Evolutionary conservation across 2,888 invertebrate genomes (phyloP), one percentile per base, ranked within the genome.

Genomic region (Eupithecia tripunctaria): DNA sequence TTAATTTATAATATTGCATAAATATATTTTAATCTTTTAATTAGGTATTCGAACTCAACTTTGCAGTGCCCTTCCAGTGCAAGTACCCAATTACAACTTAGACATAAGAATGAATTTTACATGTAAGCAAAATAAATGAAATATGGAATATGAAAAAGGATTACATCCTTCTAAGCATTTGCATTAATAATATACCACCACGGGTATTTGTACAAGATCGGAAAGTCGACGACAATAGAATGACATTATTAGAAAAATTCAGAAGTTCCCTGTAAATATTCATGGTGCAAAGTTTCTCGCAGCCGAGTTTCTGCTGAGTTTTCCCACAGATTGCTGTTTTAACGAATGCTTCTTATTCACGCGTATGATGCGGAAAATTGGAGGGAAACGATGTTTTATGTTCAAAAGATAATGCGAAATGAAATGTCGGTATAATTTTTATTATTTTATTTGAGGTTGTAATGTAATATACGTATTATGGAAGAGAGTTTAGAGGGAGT

Each of bases 261-360:
- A 8, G 18, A 60, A 29, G 60, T 47, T 41, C 10, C 29, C 29
- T 15, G 27, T 60, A 29, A 59, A 59, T 60, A 60, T 60, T 60
- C 60, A 60, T 60, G 29, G 29, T 10, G 60, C 2, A 60, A 60
- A 60, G 60, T 60, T 60, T 60, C 18, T 36, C 14, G 14, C 27
- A 18, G 18, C 1, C 63, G 63, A 12, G 29, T 63, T 36, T 36
- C 36, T n/a, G 63, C 32, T 4, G 36, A 63, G 5, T 60, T 60
- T 60, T 36, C 63, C 32, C 36, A n/a, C 63, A n/a, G 36, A 63
- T n/a, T 63, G 63, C 29, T 36, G 29, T 63, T 63, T 63, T n/a
- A 36, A 18, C 18, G 36, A 63, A 63, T 12, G 63, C 36, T 78
- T 65, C 66, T 74, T 77, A 81, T 75, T 80, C 63, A 63, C 10